These are phyloP conservation scores for Rhadina sibilatrix DNA, from an alignment of 2,113 vertebrate genomes.

Conservation along the genomic window DNA sequence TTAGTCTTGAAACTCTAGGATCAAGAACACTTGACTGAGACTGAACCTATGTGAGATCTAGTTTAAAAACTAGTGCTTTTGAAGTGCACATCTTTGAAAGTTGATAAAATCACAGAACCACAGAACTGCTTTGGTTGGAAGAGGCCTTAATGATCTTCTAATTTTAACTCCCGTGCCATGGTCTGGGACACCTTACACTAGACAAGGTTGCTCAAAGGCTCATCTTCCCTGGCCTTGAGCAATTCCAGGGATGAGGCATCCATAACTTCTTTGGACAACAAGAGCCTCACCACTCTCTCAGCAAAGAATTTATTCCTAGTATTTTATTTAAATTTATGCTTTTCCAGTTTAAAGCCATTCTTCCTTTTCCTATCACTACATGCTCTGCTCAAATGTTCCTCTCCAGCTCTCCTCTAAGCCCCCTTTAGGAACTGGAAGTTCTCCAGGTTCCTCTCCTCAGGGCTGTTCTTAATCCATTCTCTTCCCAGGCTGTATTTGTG, in stretches of 20 bases:
- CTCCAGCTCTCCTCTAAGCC: background rate
- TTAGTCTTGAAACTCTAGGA: background rate
- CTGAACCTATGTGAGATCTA: background rate
- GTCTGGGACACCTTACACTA: background rate
- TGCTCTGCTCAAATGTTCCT: background rate
- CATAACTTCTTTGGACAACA: background rate
- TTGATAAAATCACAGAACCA: background rate
- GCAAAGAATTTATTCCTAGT: background rate
- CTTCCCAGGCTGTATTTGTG: background rate
- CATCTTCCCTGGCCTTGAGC: background rate
- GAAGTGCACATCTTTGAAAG: background rate
- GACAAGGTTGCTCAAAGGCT: background rate
- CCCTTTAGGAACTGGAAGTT: background rate
- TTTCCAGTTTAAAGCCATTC: background rate
- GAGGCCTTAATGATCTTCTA: background rate
- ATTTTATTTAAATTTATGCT: background rate
- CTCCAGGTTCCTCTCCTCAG: background rate
- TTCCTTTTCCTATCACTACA: background rate
- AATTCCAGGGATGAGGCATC: background rate
- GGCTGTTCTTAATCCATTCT: background rate
- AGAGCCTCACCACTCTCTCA: background rate
- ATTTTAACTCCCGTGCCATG: background rate
- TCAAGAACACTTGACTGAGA: background rate
- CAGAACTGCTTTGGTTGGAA: rapidly evolving
- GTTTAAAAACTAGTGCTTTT: background rate